These are phyloP conservation scores for Poeciliopsis turrubarensis DNA, from an alignment of 2,113 vertebrate genomes.

Conservation along the genomic window DNA sequence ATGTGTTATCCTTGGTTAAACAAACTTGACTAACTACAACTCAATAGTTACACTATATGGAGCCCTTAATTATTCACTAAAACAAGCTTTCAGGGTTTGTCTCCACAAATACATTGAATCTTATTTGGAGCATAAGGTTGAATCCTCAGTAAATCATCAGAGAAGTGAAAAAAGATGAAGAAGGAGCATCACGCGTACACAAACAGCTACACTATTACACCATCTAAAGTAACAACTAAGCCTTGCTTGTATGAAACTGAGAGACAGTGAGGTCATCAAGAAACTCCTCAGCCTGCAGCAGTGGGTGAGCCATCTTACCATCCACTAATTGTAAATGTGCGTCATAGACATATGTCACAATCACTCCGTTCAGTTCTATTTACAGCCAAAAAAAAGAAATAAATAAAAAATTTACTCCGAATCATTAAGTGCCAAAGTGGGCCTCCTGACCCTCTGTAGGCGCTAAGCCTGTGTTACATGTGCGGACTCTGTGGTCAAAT, in stretches of 20 bases:
- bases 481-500: constrained; percentile 26
- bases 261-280: neutral
- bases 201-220: neutral
- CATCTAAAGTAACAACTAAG: constrained; percentile 19
- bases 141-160: too few species aligned
- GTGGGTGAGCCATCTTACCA: neutral
- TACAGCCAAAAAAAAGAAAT: constrained; percentile 7
- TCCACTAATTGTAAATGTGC: neutral
- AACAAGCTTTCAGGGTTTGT: too few species aligned
- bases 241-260: neutral
- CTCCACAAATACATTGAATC: too few species aligned
- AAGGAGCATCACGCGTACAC: neutral
- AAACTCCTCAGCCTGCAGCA: neutral
- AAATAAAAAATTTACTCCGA: constrained; percentile 14
- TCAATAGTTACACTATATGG: too few species aligned
- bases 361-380: constrained; percentile 17
- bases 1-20: too few species aligned
- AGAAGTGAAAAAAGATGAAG: neutral
- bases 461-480: constrained; percentile 17
- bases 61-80: too few species aligned
- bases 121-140: too few species aligned
- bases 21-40: too few species aligned
- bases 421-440: constrained; percentile 8
- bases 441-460: constrained; percentile 7
- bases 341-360: constrained; percentile 24